Evolutionary conservation across 2,797 vertebrate genomes (phyloP), one percentile per base, ranked within the genome.

Genomic region (Tadarida brasiliensis): DNA sequence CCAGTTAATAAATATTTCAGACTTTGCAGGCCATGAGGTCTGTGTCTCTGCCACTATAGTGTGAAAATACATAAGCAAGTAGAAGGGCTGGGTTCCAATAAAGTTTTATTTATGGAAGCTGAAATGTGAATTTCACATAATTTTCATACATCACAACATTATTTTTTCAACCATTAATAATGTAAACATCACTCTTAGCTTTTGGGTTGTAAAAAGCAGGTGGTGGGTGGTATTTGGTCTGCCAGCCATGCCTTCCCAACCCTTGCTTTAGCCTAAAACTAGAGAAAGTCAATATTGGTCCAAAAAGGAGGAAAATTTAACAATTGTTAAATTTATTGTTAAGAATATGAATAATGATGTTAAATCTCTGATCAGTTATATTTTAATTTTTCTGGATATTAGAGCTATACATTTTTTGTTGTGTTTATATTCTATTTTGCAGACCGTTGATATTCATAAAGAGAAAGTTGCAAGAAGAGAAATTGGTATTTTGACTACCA

Each of bases 391-490:
- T 96, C n/a, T 95, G 67, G 39, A 57, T 94, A 65, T 33, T 51
- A 94, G 85, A 90, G 28, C 51, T 88, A n/a, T 77, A 78, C 49
- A 67, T 95, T 96, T 95, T 96, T 94, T 96, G 3, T 96, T 96
- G 24, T 95, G 61, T 84, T 94, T 83, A 49, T 87, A 96, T 98
- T 98, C 68, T 98, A 91, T 97, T 97, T 97, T 98, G 49, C 98
- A 99, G 99, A 99, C 99, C 51, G 99, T 99, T 99, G 99, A 99
- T 98, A 99, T 99, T 99, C 99, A 99, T 98, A 99, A 99, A 99
- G 99, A 99, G 98, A 99, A 99, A 98, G 99, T 99, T 96, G 99
- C 99, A 91, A 99, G 99, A 98, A 99, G 99, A 98, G 99, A 99
- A 98, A 99, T 99, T 96, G 99, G 99, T 98, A 99, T 99, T 98